Evolutionary conservation across 2,797 vertebrate genomes (phyloP).

Genomic region (Coregonus sp.): DNA sequence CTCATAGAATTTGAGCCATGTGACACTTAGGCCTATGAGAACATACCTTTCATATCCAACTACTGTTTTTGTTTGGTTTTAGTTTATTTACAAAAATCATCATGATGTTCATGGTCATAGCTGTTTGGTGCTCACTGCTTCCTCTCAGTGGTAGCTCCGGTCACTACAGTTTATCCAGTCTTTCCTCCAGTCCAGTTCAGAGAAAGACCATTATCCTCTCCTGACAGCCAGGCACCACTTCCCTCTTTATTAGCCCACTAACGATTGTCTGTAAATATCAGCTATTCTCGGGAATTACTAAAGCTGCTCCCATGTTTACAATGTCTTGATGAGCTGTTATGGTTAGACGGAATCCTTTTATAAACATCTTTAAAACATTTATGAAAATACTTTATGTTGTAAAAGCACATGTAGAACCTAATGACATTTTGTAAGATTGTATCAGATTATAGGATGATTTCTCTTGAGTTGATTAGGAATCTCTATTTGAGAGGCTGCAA

Average conservation of each 20-base stretch:
- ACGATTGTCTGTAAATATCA: background rate
- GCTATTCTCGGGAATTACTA: background rate
- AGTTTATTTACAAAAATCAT: background rate
- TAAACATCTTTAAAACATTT: background rate
- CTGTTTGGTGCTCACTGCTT: background rate
- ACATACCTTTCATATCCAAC: background rate
- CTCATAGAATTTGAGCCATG: background rate
- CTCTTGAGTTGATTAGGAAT: too few relatives aligned
- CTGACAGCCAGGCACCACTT: background rate
- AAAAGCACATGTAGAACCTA: background rate
- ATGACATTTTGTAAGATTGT: too few relatives aligned
- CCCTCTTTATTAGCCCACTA: background rate
- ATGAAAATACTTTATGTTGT: background rate
- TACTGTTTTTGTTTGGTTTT: background rate
- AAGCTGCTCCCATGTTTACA: background rate
- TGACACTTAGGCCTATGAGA: background rate
- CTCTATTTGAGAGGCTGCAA: too few relatives aligned
- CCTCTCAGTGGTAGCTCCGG: background rate
- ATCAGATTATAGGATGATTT: too few relatives aligned
- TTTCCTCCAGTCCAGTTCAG: background rate
- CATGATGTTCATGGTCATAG: background rate
- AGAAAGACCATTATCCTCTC: background rate
- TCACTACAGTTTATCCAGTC: background rate
- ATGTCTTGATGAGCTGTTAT: background rate
- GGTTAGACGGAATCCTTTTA: background rate